These are phyloP conservation scores for Limosa lapponica DNA, from an alignment of 2,797 vertebrate genomes.

Conservation along the genomic window DNA sequence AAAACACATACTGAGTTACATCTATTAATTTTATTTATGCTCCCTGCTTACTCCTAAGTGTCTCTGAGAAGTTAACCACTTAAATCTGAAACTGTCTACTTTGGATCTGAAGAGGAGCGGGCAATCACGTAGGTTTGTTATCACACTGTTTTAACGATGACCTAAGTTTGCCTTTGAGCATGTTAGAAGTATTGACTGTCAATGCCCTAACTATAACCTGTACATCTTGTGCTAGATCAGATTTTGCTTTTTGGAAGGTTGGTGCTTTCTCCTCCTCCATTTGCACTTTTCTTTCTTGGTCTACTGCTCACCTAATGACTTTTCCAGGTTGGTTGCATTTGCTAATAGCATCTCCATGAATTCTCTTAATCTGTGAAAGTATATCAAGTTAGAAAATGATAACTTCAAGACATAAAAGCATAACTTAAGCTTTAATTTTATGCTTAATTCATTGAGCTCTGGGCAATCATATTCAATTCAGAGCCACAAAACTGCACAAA, in stretches of 20 bases:
- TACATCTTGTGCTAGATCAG: conserved; percentile 39
- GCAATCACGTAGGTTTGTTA: neutral
- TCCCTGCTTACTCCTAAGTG: neutral
- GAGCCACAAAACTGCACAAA: neutral
- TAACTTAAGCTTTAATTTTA: neutral
- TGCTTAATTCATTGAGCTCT: neutral
- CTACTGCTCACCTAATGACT: neutral
- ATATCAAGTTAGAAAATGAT: neutral
- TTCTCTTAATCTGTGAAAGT: neutral
- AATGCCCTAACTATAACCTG: neutral
- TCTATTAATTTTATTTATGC: neutral
- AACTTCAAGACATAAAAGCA: neutral
- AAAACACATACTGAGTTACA: neutral
- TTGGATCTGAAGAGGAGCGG: neutral
- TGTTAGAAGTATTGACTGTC: neutral
- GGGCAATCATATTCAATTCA: neutral
- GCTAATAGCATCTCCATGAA: neutral
- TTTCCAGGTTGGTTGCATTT: neutral
- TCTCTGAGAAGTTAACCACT: neutral
- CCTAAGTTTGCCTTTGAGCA: neutral
- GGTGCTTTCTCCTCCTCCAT: neutral
- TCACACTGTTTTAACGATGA: neutral
- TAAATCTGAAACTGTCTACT: neutral
- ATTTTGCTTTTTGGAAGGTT: conserved; percentile 20
- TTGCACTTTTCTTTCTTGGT: neutral